Base-by-base conservation (phyloP, 2,888 invertebrate species). In the Drosophila mercatorum region DNA sequence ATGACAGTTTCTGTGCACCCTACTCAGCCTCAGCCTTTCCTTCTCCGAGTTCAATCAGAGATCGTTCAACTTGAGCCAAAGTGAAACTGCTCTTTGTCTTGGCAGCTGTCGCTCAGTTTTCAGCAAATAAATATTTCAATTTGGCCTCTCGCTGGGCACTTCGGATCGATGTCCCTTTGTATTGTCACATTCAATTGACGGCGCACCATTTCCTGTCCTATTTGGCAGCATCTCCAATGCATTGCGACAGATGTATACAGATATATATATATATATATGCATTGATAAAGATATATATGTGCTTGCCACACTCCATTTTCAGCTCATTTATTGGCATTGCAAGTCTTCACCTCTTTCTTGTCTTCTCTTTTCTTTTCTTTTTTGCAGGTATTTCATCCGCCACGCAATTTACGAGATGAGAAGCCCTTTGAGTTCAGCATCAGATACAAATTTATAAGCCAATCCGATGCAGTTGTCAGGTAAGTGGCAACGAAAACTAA, bases 371-470 rank as follows among this genome's bases (percentile, higher is more conserved):
- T 28, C 14, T 14, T 6, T 7, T 1, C 14, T 78, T 83, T 14
- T 22, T 22, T 22, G 22, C 90, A 93, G 93, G 93, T 93, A 75
- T 93, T 93, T 80, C 93, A 93, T 90, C 92, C 96, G 95, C 93
- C 95, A 64, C 94, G 95, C 52, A 95, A 95, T 22, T 79, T 91
- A 64, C 95, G 95, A n/a, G 95, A 95, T 77, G 95, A 94, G 55
- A 95, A 96, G 70, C 95, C 96, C n/a, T 97, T 97, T 92, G 95
- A 96, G 87, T 96, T 97, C 92, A 95, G 95, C 56, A 93, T 97
- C 83, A 94, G 97, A 56, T 97, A 97, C 93, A 96, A 96, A 92
- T 97, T 97, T 93, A 95, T 97, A 69, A 95, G 96, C 69, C 95
- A 96, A 80, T 95, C 95, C 81, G 97, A 97, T 90, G 96, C 96